These are phyloP conservation scores for Eleginops maclovinus DNA, from an alignment of 2,113 vertebrate genomes.

Conservation along the genomic window DNA sequence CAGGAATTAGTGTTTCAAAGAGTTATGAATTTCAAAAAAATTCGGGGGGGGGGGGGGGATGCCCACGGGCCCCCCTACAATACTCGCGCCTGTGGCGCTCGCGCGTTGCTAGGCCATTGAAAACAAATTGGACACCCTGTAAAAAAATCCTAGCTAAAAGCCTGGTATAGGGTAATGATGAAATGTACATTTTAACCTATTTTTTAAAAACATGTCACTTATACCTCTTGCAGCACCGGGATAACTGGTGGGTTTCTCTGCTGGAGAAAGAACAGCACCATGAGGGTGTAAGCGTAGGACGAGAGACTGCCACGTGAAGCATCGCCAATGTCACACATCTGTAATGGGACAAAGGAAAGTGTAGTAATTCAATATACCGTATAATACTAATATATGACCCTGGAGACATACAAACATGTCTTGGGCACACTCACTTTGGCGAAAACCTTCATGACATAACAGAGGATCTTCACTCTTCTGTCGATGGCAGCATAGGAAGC, in stretches of 20 bases:
- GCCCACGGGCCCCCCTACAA: too few relatives aligned
- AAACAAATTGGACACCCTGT: too few relatives aligned
- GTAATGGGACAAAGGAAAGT: constrained; percentile 24
- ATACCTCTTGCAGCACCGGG: constrained; percentile 95
- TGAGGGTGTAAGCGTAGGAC: constrained; percentile 96
- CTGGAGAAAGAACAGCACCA: constrained; percentile 96
- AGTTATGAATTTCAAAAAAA: too few relatives aligned
- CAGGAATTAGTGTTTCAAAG: too few relatives aligned
- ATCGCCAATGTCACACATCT: constrained; percentile 96
- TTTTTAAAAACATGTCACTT: not conserved
- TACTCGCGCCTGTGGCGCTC: too few relatives aligned
- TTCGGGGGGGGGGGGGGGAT: too few relatives aligned
- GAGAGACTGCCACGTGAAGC: constrained; percentile 96
- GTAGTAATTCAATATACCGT: not conserved
- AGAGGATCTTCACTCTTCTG: constrained; percentile 91
- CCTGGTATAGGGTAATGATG: not conserved
- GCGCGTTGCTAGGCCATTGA: too few relatives aligned
- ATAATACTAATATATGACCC: not conserved
- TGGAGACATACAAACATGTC: not conserved
- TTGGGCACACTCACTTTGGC: constrained; percentile 85
- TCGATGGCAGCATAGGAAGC: constrained; percentile 92
- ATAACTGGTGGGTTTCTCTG: constrained; percentile 93
- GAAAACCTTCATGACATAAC: constrained; percentile 97
- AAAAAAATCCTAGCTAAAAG: too few relatives aligned
- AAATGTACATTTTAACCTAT: too few relatives aligned